Base-by-base conservation (phyloP, 2,888 invertebrate genomes). In the Chrysolina oricalcia region DNA sequence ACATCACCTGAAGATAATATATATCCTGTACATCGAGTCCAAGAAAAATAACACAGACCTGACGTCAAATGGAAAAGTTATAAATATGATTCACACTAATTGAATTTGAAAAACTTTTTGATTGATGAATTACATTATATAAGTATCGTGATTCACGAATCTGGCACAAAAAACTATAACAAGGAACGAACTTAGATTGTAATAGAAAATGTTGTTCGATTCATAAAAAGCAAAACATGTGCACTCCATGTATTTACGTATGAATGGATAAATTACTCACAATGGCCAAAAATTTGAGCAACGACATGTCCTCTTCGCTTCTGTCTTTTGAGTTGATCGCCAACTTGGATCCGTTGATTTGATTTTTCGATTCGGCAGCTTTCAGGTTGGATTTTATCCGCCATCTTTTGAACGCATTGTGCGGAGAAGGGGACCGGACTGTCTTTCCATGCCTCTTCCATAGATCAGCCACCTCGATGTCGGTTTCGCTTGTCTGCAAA, bases 221-320 rank as follows among this genome's bases (percentile, higher is more conserved):
- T 43, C 43, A 43, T 15, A 43, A 43, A 43, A 43, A 43, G 43
- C 43, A 43, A 43, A 10, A 13, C 53, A 19, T 21, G 21, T 19
- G 11, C 53, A 53, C 19, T 53, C 11, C 8, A 53, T 19, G 21
- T 65, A 19, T 43, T 41, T 46, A 43, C 5, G 21, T 41, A 64
- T 53, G 15, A 50, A 70, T 23, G 13, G 17, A 35, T 50, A 46
- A 43, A 75, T 83, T 89, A 94, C 94, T 94, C 92, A 94, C 94
- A 91, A 94, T 93, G 85, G 94, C 94, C 88, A 95, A 89, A 88
- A 94, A 94, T 89, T 95, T 94, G 82, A 95, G 91, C 81, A 91
- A 84, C 2, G 90, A 90, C 88, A 90, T 90, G 72, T 90, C 90
- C 74, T 90, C 90, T 75, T 87, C 87, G 64, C 76, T 83, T 63